These are phyloP conservation scores for Gymnoscopelus braueri DNA, from an alignment of 2,797 vertebrate species.

Conservation along the genomic window DNA sequence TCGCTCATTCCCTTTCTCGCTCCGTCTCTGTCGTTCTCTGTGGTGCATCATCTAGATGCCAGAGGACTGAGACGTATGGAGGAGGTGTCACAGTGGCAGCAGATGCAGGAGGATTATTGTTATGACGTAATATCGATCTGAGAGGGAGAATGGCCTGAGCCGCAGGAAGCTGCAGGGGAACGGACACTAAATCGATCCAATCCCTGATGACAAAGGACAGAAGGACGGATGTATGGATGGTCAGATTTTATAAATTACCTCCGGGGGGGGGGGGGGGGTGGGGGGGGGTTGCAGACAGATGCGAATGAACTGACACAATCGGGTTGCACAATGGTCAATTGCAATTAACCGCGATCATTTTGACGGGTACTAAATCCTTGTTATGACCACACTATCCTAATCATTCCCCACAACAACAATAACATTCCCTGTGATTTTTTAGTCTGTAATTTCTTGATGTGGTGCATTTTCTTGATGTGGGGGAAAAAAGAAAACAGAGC, in stretches of 20 bases:
- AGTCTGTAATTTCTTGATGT: no score
- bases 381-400: conserved; percentile 1
- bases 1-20: not conserved
- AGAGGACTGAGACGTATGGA: conserved; percentile 32
- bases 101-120: conserved; percentile 27
- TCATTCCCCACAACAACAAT: not conserved
- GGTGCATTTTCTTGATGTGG: no score
- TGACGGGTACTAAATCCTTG: conserved; percentile 31
- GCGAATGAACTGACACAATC: conserved; percentile 9
- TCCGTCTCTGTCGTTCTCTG: not conserved
- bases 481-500: no score
- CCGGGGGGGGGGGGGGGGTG: not conserved
- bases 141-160: conserved; percentile 46
- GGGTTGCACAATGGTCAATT: conserved; percentile 42
- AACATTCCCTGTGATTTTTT: no score
- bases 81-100: conserved; percentile 31
- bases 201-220: conserved; percentile 36
- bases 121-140: conserved; percentile 57
- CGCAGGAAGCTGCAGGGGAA: conserved; percentile 49
- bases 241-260: conserved; percentile 1
- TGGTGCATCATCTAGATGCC: conserved; percentile 44
- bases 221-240: conserved; percentile 43
- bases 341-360: conserved; percentile 48
- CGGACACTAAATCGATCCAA: conserved; percentile 44
- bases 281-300: not conserved